Evolutionary conservation across 2,797 vertebrate species (phyloP), one percentile per base, ranked within the genome.

Genomic region (Gymnodraco acuticeps): DNA sequence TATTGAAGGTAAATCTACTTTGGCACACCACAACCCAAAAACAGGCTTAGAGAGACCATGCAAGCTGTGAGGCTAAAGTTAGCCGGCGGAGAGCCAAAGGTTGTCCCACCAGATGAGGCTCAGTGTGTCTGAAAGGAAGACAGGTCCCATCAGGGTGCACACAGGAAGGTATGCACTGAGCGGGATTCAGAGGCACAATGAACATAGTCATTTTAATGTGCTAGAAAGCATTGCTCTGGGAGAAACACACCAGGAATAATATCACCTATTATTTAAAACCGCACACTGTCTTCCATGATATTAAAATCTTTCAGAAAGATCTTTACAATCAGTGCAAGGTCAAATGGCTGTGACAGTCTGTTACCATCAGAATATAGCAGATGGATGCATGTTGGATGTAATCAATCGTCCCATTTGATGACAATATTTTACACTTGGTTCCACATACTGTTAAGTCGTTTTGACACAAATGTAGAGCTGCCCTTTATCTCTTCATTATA

Each of bases 1-100:
- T 95, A 99, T 97, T 97, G 96, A 95, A 96, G 95, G 95, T 95
- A 97, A 98, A 99, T 98, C 97, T 96, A 96, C 96, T 98, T 96
- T 97, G 92, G 91, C 90, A 93, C 94, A 95, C 88, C 92, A 95
- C 92, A 94, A 90, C 87, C 92, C 85, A 88, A 93, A 95, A 95
- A 94, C 91, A 85, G 89, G 89, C 93, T 95, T 90, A 94, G 88
- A 91, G 84, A 80, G 67, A 70, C 81, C 48, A 74, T 82, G 77
- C 78, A 87, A 87, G 88, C 85, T 85, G 93, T 89, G 91, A 89
- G 82, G 89, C 82, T 86, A 82, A 82, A 88, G 89, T 93, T 93
- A 93, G 86, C 90, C 82, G 60, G 84, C 42, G 2, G 69, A 80
- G 53, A 70, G 73, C 79, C 73, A 78, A 76, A 86, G 80, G 88